These are phyloP conservation scores for Sturmia bella DNA, from an alignment of 2,888 invertebrate species.

Conservation along the genomic window DNA sequence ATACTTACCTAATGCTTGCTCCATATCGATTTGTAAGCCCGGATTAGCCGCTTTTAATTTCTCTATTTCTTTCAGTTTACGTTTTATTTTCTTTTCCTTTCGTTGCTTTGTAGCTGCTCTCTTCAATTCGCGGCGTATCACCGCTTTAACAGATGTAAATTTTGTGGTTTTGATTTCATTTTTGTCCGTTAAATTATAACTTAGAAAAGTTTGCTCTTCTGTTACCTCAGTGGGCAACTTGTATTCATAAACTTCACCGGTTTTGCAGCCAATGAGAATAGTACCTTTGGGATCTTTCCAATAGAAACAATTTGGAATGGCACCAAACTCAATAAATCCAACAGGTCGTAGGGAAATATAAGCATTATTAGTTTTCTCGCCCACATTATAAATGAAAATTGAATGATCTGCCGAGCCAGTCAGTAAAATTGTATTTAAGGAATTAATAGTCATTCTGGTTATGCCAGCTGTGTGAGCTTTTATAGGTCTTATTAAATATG, in stretches of 20 bases:
- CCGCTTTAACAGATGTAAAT: conserved; percentile 85
- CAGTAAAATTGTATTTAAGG: conserved; percentile 84
- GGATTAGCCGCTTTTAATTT: conserved; percentile 84
- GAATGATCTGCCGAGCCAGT: conserved; percentile 87
- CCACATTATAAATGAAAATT: conserved; percentile 86
- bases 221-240: conserved; percentile 82
- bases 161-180: conserved; percentile 79
- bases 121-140: conserved; percentile 84
- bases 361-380: conserved; percentile 78
- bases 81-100: conserved; percentile 83
- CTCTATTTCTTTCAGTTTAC: conserved; percentile 84
- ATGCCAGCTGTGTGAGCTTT: conserved; percentile 88
- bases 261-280: conserved; percentile 83
- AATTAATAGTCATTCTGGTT: conserved; percentile 85
- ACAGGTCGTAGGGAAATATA: conserved; percentile 84
- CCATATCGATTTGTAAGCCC: conserved; percentile 84
- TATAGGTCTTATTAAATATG: conserved; percentile 82
- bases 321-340: conserved; percentile 86
- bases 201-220: conserved; percentile 81
- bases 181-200: conserved; percentile 76
- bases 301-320: conserved; percentile 85
- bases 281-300: conserved; percentile 85
- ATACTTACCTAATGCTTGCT: conserved; percentile 84
- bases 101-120: conserved; percentile 83
- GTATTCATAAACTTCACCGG: conserved; percentile 84